A percentile compares a stretch with the other conserved stretches of the same genome.
These are phyloP conservation scores for Bovichtus diacanthus DNA, from an alignment of 2,797 vertebrate species.

Conservation along the genomic window DNA sequence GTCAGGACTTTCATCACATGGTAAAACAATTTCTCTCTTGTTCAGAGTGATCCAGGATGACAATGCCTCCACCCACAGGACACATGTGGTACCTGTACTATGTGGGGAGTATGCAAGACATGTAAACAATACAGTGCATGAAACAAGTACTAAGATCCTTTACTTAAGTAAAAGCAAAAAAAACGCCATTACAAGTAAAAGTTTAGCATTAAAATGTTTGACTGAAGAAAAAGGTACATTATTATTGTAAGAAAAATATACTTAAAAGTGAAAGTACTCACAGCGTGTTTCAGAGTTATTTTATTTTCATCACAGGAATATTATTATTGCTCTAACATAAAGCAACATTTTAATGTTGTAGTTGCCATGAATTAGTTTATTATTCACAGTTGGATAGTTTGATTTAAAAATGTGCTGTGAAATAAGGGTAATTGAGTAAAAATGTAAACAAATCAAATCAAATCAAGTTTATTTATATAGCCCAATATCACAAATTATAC, in stretches of 20 bases:
- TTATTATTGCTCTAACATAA: neutral
- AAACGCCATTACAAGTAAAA: neutral
- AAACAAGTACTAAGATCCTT: neutral
- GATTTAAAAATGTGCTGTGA: neutral
- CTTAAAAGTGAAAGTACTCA: neutral
- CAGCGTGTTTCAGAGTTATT: neutral
- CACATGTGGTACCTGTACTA: constrained; percentile 31
- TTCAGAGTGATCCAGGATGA: neutral
- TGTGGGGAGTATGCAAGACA: neutral
- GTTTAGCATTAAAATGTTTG: neutral
- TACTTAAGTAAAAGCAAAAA: neutral
- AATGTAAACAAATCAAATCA: too few relatives aligned
- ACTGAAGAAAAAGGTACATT: neutral
- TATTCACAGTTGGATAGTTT: too few relatives aligned
- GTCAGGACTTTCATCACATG: neutral
- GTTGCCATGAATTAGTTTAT: neutral
- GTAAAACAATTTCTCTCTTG: neutral
- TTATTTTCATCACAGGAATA: neutral
- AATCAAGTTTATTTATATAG: too few relatives aligned
- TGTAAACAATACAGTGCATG: neutral
- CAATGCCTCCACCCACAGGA: constrained; percentile 60
- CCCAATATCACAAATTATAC: too few relatives aligned
- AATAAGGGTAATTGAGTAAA: neutral
- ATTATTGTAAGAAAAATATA: neutral
- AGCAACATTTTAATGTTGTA: neutral